phyloP scores from a whole-genome alignment of 2,888 invertebrate species.

The Parelbella ahira region DNA sequence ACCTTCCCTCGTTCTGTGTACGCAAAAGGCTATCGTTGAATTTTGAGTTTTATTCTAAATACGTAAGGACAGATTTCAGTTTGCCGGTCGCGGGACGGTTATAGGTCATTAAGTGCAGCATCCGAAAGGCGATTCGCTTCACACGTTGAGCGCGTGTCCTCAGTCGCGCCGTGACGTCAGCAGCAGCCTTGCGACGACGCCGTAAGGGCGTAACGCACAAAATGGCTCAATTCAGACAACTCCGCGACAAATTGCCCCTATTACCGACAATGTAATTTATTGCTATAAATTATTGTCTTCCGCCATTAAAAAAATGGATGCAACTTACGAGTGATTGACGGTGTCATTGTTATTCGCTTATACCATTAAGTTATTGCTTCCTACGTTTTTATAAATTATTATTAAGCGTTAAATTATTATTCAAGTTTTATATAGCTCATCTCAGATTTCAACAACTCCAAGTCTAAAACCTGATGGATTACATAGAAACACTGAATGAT shows the following conservation, averaged over 20 bases:
- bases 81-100: neutral
- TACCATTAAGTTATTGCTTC: constrained; percentile 1
- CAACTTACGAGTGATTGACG: neutral
- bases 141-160: constrained; percentile 31
- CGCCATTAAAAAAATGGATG: constrained; percentile 14
- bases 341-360: neutral
- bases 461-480: too few species aligned
- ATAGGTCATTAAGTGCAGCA: constrained; percentile 26
- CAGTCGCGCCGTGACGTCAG: constrained; percentile 39
- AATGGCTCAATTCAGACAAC: constrained; percentile 56
- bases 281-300: constrained; percentile 29
- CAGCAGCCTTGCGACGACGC: constrained; percentile 37
- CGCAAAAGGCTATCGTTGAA: neutral
- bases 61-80: neutral
- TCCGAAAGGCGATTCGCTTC: constrained; percentile 29
- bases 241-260: constrained; percentile 42
- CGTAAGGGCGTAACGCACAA: constrained; percentile 44
- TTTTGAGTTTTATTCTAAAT: constrained; percentile 3
- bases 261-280: constrained; percentile 34
- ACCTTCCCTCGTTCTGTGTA: constrained; percentile 8
- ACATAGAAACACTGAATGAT: too few species aligned
- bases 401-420: too few species aligned
- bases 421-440: too few species aligned
- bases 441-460: too few species aligned
- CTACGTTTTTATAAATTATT: constrained; percentile 6